Percentiles rank a stretch among this genome's conserved stretches.
Evolutionary conservation across 2,888 invertebrate genomes (phyloP).

Genomic region (Therioaphis trifolii): DNA sequence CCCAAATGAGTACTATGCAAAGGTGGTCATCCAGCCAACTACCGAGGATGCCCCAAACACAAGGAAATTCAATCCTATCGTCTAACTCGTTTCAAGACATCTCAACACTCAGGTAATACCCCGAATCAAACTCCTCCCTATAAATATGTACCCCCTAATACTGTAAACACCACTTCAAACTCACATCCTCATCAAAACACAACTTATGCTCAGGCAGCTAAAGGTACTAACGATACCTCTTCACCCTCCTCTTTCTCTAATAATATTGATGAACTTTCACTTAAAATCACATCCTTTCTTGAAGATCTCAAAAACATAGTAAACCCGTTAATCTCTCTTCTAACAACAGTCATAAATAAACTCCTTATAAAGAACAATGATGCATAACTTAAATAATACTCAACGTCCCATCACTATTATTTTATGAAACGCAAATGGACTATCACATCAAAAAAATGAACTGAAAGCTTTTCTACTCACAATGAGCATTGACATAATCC

Average conservation of each 20-base stretch:
- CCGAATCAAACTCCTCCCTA: not conserved
- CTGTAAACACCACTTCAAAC: not conserved
- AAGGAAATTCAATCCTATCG: not conserved
- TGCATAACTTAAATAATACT: not conserved
- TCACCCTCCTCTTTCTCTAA: not conserved
- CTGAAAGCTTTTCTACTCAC: not conserved
- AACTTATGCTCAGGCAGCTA: not conserved
- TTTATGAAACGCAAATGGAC: not conserved
- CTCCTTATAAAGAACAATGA: not conserved
- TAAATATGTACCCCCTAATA: not conserved
- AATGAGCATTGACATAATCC: not conserved
- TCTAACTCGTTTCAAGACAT: too few relatives aligned
- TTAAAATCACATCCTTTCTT: not conserved
- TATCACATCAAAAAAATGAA: not conserved
- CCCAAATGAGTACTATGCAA: conserved; percentile 8
- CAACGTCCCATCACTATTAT: not conserved
- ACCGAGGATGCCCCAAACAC: not conserved
- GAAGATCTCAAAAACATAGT: not conserved
- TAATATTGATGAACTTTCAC: too few relatives aligned
- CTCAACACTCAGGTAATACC: too few relatives aligned
- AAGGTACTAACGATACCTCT: not conserved
- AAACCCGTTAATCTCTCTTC: not conserved
- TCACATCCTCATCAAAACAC: too few relatives aligned
- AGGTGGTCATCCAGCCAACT: conserved; percentile 6
- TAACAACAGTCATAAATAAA: not conserved